Percentiles rank a stretch among this genome's conserved stretches.
These are phyloP conservation scores for Etia nguti DNA, from an alignment of 2,113 vertebrate genomes.

Conservation along the genomic window DNA sequence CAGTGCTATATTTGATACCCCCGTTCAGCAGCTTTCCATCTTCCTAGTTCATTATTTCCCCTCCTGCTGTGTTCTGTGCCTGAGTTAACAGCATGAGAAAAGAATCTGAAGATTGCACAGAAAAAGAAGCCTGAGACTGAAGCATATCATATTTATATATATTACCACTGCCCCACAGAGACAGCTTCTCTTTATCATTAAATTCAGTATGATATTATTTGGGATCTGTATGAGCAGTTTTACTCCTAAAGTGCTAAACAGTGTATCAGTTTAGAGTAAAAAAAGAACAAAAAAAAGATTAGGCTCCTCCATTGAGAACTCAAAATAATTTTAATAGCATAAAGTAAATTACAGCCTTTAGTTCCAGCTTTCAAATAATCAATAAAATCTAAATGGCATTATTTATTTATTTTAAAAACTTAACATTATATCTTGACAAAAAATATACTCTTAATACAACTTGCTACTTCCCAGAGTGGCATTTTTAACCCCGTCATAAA, in stretches of 20 bases:
- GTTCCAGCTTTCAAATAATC: neutral
- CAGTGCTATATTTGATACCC: constrained; percentile 12
- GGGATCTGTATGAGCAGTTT: neutral
- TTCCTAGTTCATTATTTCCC: constrained; percentile 39
- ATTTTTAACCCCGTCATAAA: neutral
- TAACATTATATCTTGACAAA: neutral
- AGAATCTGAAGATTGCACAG: neutral
- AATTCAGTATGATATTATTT: neutral
- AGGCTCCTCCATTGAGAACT: neutral
- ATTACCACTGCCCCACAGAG: neutral
- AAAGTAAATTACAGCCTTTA: neutral
- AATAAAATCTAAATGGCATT: neutral
- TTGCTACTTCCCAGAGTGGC: neutral
- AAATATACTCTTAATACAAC: neutral
- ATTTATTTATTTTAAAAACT: no score
- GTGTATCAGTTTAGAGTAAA: neutral
- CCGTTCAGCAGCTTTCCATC: constrained; percentile 16
- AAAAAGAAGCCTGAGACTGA: constrained; percentile 3
- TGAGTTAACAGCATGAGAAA: constrained; percentile 7
- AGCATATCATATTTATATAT: neutral
- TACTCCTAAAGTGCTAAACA: neutral
- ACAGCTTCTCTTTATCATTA: neutral
- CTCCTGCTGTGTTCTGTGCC: constrained; percentile 37
- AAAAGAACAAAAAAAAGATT: neutral
- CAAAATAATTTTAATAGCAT: neutral